phyloP scores from a whole-genome alignment of 2,888 invertebrate species.

The Troides aeacus region DNA sequence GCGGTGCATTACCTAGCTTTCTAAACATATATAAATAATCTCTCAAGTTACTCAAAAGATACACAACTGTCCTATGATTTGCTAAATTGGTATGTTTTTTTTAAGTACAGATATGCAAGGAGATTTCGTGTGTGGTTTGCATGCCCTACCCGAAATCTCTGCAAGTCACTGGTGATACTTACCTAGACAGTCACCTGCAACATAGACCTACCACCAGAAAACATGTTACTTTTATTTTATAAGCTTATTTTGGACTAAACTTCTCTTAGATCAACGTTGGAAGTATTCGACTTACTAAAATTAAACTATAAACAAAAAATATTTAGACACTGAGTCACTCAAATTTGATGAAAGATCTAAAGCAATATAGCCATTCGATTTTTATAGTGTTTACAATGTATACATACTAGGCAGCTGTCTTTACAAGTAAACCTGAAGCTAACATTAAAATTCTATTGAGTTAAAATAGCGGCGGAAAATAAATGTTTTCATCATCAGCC shows the following conservation, averaged over 20 bases:
- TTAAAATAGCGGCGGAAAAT: neutral
- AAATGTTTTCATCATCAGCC: no score
- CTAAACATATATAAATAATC: no score
- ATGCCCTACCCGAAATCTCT: no score
- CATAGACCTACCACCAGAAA: neutral
- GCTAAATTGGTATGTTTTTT: no score
- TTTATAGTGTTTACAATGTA: conserved; percentile 34
- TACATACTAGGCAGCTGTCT: neutral
- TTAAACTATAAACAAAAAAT: conserved; percentile 38
- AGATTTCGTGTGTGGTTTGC: no score
- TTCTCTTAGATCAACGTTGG: conserved; percentile 31
- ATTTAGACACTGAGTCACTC: conserved; percentile 48
- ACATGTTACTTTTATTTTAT: conserved; percentile 14
- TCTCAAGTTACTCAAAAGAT: no score
- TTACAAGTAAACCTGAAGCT: neutral
- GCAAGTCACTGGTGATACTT: neutral
- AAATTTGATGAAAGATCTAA: conserved; percentile 38
- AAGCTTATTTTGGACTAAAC: conserved; percentile 30
- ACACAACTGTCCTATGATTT: no score
- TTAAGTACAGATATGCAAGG: no score
- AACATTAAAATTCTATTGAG: neutral
- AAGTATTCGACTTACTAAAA: conserved; percentile 36
- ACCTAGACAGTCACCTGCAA: neutral
- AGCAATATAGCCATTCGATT: conserved; percentile 35
- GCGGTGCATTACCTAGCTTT: no score